Conservation (phyloP, 2,113 vertebrate genomes). For the Lophura nycthemera region DNA sequence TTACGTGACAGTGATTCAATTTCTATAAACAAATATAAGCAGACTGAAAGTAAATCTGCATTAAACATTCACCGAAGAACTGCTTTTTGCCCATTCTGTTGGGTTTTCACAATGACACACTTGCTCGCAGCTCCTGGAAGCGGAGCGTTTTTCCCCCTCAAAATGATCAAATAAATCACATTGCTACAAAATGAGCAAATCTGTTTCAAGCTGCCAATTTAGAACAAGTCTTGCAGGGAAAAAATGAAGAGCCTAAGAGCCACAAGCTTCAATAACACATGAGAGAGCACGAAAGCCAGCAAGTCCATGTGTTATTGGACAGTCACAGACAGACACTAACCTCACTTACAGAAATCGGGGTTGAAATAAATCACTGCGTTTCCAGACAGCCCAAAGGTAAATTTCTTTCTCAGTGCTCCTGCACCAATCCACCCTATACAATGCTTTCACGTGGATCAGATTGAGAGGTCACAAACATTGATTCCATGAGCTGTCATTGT, state of each 20-base stretch:
- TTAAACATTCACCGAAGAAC: neutral
- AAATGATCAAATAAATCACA: neutral
- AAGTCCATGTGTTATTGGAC: slow-evolving; percentile 81
- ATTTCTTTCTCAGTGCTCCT: neutral
- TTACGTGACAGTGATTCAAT: neutral
- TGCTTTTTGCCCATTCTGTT: neutral
- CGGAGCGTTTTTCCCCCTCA: neutral
- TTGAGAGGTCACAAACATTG: neutral
- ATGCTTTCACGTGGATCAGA: neutral
- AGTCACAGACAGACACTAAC: slow-evolving; percentile 86
- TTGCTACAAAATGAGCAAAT: slow-evolving; percentile 18
- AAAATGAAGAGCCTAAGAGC: slow-evolving; percentile 68
- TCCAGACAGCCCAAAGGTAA: neutral
- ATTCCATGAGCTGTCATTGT: neutral
- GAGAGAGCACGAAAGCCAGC: slow-evolving; percentile 79
- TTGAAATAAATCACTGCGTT: neutral
- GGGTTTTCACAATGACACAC: slow-evolving; percentile 48
- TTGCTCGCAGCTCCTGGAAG: neutral
- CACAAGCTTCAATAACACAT: slow-evolving; percentile 83
- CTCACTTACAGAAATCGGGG: slow-evolving; percentile 79
- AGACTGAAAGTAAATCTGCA: slow-evolving; percentile 28
- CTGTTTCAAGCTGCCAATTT: slow-evolving; percentile 51
- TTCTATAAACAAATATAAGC: neutral
- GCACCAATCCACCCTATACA: neutral
- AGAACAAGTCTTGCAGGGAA: slow-evolving; percentile 26